phyloP scores from a whole-genome alignment of 2,113 vertebrate genomes.

The Cathartes aura region DNA sequence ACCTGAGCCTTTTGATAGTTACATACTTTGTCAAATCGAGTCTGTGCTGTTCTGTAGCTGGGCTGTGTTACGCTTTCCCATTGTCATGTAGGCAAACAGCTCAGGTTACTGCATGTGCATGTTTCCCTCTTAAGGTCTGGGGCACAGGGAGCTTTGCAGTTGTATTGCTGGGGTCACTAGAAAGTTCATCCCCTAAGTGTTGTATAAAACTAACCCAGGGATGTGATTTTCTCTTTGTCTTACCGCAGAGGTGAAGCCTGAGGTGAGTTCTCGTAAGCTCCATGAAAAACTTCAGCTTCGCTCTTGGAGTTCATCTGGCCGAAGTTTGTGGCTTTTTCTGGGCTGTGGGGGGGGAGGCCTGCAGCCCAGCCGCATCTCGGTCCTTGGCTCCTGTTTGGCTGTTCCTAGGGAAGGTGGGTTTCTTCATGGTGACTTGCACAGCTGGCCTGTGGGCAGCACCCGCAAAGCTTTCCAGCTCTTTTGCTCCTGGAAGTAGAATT shows the following conservation, averaged over 20 bases:
- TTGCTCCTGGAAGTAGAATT: constrained; percentile 27
- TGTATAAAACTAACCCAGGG: background rate
- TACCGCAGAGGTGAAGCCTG: constrained; percentile 54
- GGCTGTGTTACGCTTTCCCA: background rate
- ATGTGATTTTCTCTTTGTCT: constrained; percentile 4
- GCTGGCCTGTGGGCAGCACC: background rate
- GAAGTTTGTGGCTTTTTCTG: background rate
- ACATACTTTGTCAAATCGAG: fast-evolving
- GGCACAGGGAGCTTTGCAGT: background rate
- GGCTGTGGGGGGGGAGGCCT: too few relatives aligned
- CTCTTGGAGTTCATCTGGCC: background rate
- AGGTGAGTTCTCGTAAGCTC: constrained; percentile 13
- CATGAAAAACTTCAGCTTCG: constrained; percentile 19
- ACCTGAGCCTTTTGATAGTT: background rate
- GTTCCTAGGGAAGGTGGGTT: background rate
- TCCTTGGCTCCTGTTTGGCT: constrained; percentile 52
- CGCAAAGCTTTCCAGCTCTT: constrained; percentile 29
- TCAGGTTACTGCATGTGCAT: background rate
- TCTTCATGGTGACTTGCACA: constrained; percentile 44
- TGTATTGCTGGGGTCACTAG: background rate
- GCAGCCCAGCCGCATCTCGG: background rate
- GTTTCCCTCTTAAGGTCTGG: background rate
- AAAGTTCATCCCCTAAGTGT: background rate
- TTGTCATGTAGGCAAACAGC: background rate
- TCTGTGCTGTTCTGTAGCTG: background rate